Base-by-base conservation (phyloP, 2,113 vertebrate genomes). In the Oreochromis niloticus region DNA sequence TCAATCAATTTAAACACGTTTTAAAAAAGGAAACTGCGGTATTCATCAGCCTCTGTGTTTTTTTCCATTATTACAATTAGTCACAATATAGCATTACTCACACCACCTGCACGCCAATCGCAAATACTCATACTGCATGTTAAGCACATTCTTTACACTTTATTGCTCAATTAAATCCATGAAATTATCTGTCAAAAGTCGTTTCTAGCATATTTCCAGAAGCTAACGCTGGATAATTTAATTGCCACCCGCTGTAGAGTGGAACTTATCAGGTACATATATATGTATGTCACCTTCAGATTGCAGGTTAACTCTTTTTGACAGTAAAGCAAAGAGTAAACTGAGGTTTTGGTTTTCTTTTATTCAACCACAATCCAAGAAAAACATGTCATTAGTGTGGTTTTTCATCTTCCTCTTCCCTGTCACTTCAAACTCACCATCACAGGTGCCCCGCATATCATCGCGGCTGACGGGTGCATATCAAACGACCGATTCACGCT, bases 401-500 rank as follows among this genome's bases (percentile, higher is more conserved):
- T 4, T 55, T 93, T 93, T 95, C 83, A 93, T 94, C 89, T 82
- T 14, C 59, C 56, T 71, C 68, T 30, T 22, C 24, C 24, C 27
- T 4, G 73, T 78, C 81, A 86, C 81, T 87, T 89, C 81, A 86
- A 63, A 87, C 89, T 71, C 39, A 17, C 36, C 87, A 34, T 81
- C 90, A 87, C 14, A 82, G 89, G 79, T 30, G 50, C 57, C 90
- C 81, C 6, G 83, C 50, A 46, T 52, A 68, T 91, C 88, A 48
- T 13, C 82, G 85, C 30, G 4, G 32, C 88, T 85, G 91, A 85
- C 27, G 57, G 84, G 87, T 84, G 87, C 89, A 89, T 84, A 94
- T 95, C 92, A 92, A 93, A 92, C 91, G 32, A n/a, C 32, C 8
- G 14, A 88, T 73, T 89, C 55, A 10, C 81, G 8, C 41, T 83